Percentiles rank a stretch among this genome's conserved stretches.
These are phyloP conservation scores for Leptothorax acervorum DNA, from an alignment of 2,888 invertebrate species.

Conservation along the genomic window DNA sequence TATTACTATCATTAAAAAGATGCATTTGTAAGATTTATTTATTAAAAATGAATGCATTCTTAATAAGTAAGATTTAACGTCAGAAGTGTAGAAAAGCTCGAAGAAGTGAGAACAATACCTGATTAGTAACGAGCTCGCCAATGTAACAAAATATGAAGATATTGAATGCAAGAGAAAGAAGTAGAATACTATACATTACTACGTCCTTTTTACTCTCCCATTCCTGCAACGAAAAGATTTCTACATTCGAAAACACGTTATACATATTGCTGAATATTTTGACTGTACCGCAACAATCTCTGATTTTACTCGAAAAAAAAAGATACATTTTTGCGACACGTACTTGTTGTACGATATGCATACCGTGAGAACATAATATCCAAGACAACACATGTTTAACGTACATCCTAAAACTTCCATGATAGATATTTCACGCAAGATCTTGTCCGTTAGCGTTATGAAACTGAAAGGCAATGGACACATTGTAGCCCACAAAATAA, in stretches of 20 bases:
- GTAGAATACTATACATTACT: slow-evolving; percentile 46
- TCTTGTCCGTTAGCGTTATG: slow-evolving; percentile 70
- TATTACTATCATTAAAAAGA: too few relatives aligned
- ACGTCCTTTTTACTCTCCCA: slow-evolving; percentile 50
- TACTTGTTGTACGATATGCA: slow-evolving; percentile 12
- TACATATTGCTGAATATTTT: too few relatives aligned
- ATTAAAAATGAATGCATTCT: too few relatives aligned
- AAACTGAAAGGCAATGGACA: slow-evolving; percentile 68
- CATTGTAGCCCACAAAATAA: not conserved
- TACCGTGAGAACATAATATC: slow-evolving; percentile 80
- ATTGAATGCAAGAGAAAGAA: slow-evolving; percentile 62
- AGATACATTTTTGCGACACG: not conserved
- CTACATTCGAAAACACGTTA: not conserved
- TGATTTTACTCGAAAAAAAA: too few relatives aligned
- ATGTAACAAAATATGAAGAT: slow-evolving; percentile 73
- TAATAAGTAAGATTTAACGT: not conserved
- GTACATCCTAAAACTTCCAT: slow-evolving; percentile 80
- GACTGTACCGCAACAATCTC: too few relatives aligned
- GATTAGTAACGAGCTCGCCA: slow-evolving; percentile 62
- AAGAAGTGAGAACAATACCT: too few relatives aligned
- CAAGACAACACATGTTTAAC: slow-evolving; percentile 79
- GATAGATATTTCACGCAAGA: slow-evolving; percentile 76
- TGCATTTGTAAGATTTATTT: too few relatives aligned
- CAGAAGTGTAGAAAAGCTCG: not conserved
- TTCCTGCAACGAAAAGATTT: slow-evolving; percentile 55